Conservation (phyloP, 2,888 invertebrate genomes). For the Ariolimax columbianus region DNA sequence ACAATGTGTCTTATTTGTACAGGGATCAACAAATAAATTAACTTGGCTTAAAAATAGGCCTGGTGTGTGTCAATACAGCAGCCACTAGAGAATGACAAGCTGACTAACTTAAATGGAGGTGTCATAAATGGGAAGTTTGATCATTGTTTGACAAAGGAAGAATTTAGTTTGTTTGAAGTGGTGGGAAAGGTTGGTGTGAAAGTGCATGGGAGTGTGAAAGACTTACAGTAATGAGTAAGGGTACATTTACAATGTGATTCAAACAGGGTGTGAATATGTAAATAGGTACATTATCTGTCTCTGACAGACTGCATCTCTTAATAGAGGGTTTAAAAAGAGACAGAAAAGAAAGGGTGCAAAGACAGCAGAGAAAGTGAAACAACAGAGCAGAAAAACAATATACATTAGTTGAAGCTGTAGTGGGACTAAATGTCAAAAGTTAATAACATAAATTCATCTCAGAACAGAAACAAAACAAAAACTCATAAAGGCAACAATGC, state of each 20-base stretch:
- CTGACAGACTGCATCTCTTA: neutral
- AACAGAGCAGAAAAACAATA: too few relatives aligned
- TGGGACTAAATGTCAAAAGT: too few relatives aligned
- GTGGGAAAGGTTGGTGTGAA: neutral
- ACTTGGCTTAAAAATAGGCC: neutral
- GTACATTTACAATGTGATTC: too few relatives aligned
- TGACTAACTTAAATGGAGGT: neutral
- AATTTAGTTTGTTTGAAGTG: constrained; percentile 7
- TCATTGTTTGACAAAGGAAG: neutral
- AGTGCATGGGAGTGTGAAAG: neutral
- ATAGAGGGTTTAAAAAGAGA: neutral
- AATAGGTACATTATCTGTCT: neutral
- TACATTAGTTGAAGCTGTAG: too few relatives aligned
- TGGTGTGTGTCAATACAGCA: constrained; percentile 21
- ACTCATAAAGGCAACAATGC: too few relatives aligned
- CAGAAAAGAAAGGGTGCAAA: neutral
- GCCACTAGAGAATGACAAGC: neutral
- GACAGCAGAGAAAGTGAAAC: too few relatives aligned
- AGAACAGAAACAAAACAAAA: too few relatives aligned
- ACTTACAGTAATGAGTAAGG: neutral
- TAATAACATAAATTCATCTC: too few relatives aligned
- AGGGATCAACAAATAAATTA: constrained; percentile 8
- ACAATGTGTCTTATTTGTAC: neutral
- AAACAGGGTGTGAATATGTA: neutral
- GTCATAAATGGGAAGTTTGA: neutral